Conservation (phyloP, 53 echinoderm and acorn worm genomes). For the Holothuria leucospilota region DNA sequence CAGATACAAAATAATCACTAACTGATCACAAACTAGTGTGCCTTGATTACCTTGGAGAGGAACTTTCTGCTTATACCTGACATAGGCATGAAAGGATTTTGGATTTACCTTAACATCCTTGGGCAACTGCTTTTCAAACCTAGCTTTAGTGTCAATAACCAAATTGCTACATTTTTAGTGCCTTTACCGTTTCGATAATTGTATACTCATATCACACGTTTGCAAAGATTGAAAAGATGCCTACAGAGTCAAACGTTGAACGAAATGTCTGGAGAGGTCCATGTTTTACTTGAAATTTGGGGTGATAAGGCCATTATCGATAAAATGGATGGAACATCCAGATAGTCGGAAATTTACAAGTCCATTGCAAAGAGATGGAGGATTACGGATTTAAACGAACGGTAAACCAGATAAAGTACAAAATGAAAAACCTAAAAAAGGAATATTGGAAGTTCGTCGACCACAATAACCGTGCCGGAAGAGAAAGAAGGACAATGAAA, state of each 20-base stretch:
- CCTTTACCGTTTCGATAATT: no score
- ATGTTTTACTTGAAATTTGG: slow-evolving; percentile 5
- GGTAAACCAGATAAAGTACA: slow-evolving; percentile 17
- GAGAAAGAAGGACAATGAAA: background rate
- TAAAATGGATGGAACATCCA: slow-evolving; percentile 17
- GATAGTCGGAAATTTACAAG: background rate
- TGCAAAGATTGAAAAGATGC: no score
- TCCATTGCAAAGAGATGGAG: background rate
- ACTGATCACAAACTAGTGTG: no score
- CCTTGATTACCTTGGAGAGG: no score
- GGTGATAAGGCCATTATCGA: background rate
- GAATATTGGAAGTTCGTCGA: background rate
- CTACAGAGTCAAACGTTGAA: background rate
- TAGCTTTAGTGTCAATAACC: no score
- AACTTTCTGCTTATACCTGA: no score
- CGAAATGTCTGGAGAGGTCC: slow-evolving; percentile 1
- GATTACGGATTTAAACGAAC: background rate
- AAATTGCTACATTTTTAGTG: no score
- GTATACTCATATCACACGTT: no score
- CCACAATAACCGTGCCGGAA: background rate
- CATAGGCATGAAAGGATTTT: no score
- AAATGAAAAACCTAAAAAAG: slow-evolving; percentile 18
- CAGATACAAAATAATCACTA: no score
- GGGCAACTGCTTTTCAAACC: no score
- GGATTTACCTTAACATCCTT: no score